Base-by-base conservation (phyloP, 2,113 vertebrate genomes). In the Tylochromis polylepis region DNA sequence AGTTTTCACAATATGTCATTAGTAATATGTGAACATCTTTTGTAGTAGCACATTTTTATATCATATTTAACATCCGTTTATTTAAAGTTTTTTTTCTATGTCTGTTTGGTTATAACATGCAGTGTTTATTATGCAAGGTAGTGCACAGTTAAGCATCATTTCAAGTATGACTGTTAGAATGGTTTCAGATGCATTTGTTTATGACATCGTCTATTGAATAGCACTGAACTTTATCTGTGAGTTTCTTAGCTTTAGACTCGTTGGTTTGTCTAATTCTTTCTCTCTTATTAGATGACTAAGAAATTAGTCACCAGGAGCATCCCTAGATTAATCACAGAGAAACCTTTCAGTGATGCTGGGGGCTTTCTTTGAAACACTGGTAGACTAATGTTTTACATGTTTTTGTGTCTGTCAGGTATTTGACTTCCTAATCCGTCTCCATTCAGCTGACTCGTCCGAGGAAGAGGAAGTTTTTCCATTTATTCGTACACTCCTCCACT, bases 401-500 rank as follows among this genome's bases (percentile, higher is more conserved):
- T 12, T 46, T n/a, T 82, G 24, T 83, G 51, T 53, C 46, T 0
- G n/a, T 16, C 88, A 99, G 99, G 97, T 99, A 82, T 99, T 99
- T 95, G 99, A 99, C 85, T 99, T 99, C 88, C 96, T 99, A 29
- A 98, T 99, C 90, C 97, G 97, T n/a, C 95, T 99, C n/a, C 98
- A 99, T 85, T 97, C 98, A 0, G 75, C 96, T 0, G 98, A 99
- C 85, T 97, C 96, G 0, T 94, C 95, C 2, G 93, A 95, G n/a
- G 97, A 98, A 75, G 98, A 99, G 95, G 98, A 98, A 87, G 94
- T 99, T 60, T 99, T 99, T 85, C 98, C 99, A 0, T 97, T 96
- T 1, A 89, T 99, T 16, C 96, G 96, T 1, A 99, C 98, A 3
- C 95, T 99, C 70, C 96, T 99, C 43, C 98, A 99, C 95, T 99